Base-by-base conservation (phyloP, 1,140 invertebrate species). In the Scaptodrosophila lebanonensis region DNA sequence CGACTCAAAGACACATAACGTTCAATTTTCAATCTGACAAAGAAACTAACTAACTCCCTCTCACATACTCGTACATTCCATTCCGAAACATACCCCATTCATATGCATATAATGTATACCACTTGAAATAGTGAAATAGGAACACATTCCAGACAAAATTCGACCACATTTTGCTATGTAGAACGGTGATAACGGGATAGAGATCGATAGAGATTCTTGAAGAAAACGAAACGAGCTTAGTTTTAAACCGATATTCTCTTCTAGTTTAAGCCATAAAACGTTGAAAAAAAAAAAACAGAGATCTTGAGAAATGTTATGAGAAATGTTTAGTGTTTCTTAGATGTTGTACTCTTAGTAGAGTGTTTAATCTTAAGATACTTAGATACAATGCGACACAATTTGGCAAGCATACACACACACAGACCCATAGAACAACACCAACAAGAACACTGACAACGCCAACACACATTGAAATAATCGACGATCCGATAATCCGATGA, bases 301-400 rank as follows among this genome's bases (percentile, higher is more conserved):
- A n/a, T n/a, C n/a, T 66, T 56, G 66, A 49, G 25, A 61, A 49
- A 42, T 65, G 67, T 53, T 40, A 61, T 60, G 58, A 76, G 50
- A 63, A 60, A 61, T 38, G 45, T 66, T 58, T 33, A 50, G 8
- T n/a, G n/a, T n/a, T n/a, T n/a, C 1, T 8, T 11, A 40, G 15
- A 16, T 13, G 4, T 30, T 45, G 57, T 40, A 61, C 58, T 45
- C 54, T 51, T 77, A 45, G 36, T 77, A 12, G 48, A 62, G 67
- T 68, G 64, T 64, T 79, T 35, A 52, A 27, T 29, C 56, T 49
- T 29, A 57, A 77, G 59, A 63, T 66, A 57, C 59, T n/a, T n/a
- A n/a, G n/a, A n/a, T n/a, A n/a, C n/a, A n/a, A n/a, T n/a, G n/a
- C 22, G 47, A 79, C 73, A 79, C 73, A 79, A 73, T 79, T 79